Evolutionary conservation across 2,888 invertebrate genomes (phyloP).

Genomic region (Malthinus flaveolus): DNA sequence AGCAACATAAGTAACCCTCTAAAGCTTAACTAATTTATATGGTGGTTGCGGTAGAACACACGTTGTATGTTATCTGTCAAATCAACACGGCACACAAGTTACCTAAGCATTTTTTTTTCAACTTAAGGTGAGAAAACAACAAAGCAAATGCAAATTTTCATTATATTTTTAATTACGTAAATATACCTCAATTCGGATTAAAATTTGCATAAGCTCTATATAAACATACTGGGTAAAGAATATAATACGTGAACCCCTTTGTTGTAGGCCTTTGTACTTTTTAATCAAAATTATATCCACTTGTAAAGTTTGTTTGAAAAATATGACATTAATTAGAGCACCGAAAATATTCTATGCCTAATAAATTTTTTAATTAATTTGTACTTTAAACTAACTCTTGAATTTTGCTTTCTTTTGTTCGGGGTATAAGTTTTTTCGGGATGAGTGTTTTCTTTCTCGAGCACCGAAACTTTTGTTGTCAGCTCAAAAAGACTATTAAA

Average conservation of each 20-base stretch:
- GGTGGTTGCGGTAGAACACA: no score
- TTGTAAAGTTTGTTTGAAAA: slow-evolving; percentile 12
- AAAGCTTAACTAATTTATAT: no score
- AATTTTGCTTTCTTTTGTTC: slow-evolving; percentile 9
- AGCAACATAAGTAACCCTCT: no score
- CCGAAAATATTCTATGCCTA: slow-evolving; percentile 8
- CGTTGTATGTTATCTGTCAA: no score
- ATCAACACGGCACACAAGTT: no score
- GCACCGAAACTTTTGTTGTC: no score
- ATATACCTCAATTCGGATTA: slow-evolving; percentile 3
- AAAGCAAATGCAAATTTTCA: neutral
- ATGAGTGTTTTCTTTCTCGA: no score
- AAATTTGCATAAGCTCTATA: slow-evolving; percentile 8
- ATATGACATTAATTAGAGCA: slow-evolving; percentile 14
- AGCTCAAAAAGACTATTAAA: no score
- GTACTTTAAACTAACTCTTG: slow-evolving; percentile 10
- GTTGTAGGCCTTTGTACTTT: slow-evolving; percentile 2
- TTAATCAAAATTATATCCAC: slow-evolving; percentile 13
- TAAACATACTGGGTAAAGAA: slow-evolving; percentile 1
- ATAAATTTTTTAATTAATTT: slow-evolving; percentile 19
- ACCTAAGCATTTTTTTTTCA: no score
- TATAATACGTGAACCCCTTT: neutral
- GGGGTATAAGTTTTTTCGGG: slow-evolving; percentile 10
- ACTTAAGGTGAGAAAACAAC: no score
- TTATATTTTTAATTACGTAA: slow-evolving; percentile 7